These are phyloP conservation scores for Rhegmatorhina hoffmannsi DNA, from an alignment of 2,113 vertebrate genomes.

Conservation along the genomic window DNA sequence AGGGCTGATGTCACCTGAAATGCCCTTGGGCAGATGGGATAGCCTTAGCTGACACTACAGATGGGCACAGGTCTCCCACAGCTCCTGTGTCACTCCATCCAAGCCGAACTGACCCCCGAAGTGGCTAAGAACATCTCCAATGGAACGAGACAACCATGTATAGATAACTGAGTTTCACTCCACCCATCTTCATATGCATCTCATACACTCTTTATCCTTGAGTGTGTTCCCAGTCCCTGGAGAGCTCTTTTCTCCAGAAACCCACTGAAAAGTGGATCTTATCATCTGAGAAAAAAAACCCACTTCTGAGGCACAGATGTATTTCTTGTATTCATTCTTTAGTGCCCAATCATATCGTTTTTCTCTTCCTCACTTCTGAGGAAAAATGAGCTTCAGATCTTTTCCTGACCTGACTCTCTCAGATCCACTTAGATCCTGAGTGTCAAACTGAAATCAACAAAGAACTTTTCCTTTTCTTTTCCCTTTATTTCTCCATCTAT, in stretches of 20 bases:
- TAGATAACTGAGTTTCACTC: background rate
- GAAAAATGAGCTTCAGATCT: background rate
- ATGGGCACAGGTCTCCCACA: background rate
- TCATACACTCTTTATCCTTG: background rate
- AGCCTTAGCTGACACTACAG: background rate
- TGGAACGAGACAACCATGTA: background rate
- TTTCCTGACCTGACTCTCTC: background rate
- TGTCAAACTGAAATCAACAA: background rate
- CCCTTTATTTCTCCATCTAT: background rate
- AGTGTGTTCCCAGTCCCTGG: background rate
- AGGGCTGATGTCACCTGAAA: background rate
- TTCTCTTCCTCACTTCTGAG: background rate
- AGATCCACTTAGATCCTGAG: background rate
- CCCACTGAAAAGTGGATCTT: background rate
- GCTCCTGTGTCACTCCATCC: background rate
- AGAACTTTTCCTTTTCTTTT: background rate
- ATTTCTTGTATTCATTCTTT: background rate
- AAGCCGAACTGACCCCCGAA: background rate
- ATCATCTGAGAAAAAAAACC: background rate
- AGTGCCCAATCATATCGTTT: background rate
- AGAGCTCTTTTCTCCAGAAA: background rate
- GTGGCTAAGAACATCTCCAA: background rate
- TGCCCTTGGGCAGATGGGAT: background rate
- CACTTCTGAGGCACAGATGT: background rate
- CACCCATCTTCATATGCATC: background rate